A percentile compares a stretch with the other conserved stretches of the same genome.
phyloP scores from a whole-genome alignment of 2,113 vertebrate genomes.

The Poeciliopsis turrubarensis region DNA sequence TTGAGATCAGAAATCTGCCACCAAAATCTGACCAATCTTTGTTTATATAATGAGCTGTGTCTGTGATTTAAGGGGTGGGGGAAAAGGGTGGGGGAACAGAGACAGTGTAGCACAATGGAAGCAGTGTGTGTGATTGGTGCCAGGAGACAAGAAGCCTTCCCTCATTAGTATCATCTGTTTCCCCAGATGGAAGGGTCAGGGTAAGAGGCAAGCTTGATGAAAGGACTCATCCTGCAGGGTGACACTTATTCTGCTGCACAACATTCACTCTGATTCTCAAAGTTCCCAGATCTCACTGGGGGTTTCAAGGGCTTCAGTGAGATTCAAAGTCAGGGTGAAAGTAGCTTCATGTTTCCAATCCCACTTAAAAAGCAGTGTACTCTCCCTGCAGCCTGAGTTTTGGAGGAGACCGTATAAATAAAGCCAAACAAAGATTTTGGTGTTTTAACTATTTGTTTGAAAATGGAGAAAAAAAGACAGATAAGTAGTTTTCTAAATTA shows the following conservation, averaged over 20 bases:
- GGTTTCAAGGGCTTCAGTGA: slow-evolving; percentile 67
- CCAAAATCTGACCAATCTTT: slow-evolving; percentile 20
- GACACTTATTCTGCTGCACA: slow-evolving; percentile 63
- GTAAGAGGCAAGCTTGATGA: slow-evolving; percentile 74
- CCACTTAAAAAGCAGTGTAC: slow-evolving; percentile 11
- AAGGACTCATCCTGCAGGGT: slow-evolving; percentile 67
- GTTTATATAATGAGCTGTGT: slow-evolving; percentile 53
- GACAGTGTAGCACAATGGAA: slow-evolving; percentile 71
- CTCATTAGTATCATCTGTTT: slow-evolving; percentile 83
- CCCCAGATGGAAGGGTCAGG: slow-evolving; percentile 78
- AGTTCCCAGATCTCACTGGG: slow-evolving; percentile 62
- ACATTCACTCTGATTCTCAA: slow-evolving; percentile 29
- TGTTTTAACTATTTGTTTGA: slow-evolving; percentile 36
- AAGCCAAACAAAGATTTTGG: slow-evolving; percentile 50
- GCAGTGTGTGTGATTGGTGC: slow-evolving; percentile 66
- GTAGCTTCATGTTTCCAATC: slow-evolving; percentile 50
- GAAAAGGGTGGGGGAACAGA: slow-evolving; percentile 33
- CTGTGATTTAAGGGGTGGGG: slow-evolving; percentile 47
- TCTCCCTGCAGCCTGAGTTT: slow-evolving; percentile 54
- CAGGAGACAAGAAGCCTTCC: slow-evolving; percentile 73
- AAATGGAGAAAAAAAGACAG: not conserved
- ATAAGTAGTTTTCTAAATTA: slow-evolving; percentile 25
- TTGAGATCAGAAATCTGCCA: not conserved
- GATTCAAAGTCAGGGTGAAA: slow-evolving; percentile 54
- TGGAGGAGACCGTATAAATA: slow-evolving; percentile 26